Percentiles rank a stretch among this genome's conserved stretches.
Evolutionary conservation across 2,888 invertebrate genomes (phyloP).

Genomic region (Syrphus vitripennis): DNA sequence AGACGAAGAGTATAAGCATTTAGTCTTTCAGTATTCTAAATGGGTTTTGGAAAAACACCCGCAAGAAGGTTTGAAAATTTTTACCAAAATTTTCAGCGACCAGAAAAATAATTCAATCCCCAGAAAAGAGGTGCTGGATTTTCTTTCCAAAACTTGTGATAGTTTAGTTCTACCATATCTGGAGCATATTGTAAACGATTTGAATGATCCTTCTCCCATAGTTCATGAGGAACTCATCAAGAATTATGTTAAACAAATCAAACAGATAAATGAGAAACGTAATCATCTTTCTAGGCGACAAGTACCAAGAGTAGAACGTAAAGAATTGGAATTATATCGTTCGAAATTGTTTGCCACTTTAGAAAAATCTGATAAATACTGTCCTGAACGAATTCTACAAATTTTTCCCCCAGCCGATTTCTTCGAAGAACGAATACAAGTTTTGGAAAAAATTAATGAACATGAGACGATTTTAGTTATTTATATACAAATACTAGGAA

Average conservation of each 20-base stretch:
- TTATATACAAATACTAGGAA: conserved; percentile 93
- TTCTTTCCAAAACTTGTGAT: conserved; percentile 90
- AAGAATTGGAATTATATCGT: conserved; percentile 80
- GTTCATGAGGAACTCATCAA: conserved; percentile 96
- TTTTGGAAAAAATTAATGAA: conserved; percentile 92
- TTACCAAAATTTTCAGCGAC: conserved; percentile 93
- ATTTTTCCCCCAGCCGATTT: conserved; percentile 93
- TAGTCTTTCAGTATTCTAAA: conserved; percentile 96
- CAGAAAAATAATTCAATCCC: conserved; percentile 90
- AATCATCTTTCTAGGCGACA: neutral
- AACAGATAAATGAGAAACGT: neutral
- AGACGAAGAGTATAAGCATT: conserved; percentile 89
- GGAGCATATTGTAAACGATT: conserved; percentile 95
- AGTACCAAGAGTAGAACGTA: conserved; percentile 45
- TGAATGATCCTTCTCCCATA: conserved; percentile 91
- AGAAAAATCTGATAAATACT: conserved; percentile 90
- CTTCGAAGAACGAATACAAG: conserved; percentile 95
- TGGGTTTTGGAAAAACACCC: conserved; percentile 95
- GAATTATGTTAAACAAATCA: conserved; percentile 90
- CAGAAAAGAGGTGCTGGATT: conserved; percentile 93
- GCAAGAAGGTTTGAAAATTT: conserved; percentile 93
- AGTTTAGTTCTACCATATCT: conserved; percentile 94
- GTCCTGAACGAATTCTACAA: conserved; percentile 91
- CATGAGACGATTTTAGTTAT: conserved; percentile 97
- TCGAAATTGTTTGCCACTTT: conserved; percentile 88